Base-by-base conservation (phyloP, 2,888 invertebrate genomes). In the Myopa tessellatipennis region DNA sequence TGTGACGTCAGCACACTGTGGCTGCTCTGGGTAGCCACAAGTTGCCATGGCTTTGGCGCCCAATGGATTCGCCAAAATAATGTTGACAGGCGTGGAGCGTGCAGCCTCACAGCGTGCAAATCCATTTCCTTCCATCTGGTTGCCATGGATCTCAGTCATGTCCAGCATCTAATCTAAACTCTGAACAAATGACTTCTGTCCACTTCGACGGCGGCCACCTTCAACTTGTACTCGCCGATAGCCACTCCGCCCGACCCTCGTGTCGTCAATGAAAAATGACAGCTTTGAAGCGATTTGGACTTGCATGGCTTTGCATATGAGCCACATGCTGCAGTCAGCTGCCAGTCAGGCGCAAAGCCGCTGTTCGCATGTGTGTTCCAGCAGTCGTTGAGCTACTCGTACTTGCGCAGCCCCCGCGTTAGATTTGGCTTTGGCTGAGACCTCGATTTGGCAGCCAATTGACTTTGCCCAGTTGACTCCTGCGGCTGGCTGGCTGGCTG, bases 201-300 rank as follows among this genome's bases (percentile, higher is more conserved):
- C 34, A 2, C 65, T 45, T 26, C 26, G 45, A 16, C 45, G 40
- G n/a, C 50, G 40, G 58, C 58, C 74, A 50, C 67, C 74, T 52
- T 74, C 75, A 75, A 61, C 75, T 34, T 69, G 45, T 45, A 40
- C 68, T 34, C 14, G 34, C 52, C 50, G 16, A 74, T 45, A 74
- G 26, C 7, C 50, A 63, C 40, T 16, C 74, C 18, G 26, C 40
- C 45, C 68, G 26, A 40, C 34, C 68, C 34, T 69, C 75, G 74
- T 73, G 61, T 79, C 79, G 70, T 79, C 79, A 73, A 79, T 79
- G 79, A 79, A 79, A 76, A 77, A 79, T 79, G 75, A 77, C 77
- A 75, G 77, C 73, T 68, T 18, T 18, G 63, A 55, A 75, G 75
- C 55, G 75, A 75, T 75, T 75, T 69, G 69, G 69, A 60, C 68